Evolutionary conservation across 2,113 vertebrate species (phyloP), one percentile per base, ranked within the genome.

Genomic region (Albula glossodonta): DNA sequence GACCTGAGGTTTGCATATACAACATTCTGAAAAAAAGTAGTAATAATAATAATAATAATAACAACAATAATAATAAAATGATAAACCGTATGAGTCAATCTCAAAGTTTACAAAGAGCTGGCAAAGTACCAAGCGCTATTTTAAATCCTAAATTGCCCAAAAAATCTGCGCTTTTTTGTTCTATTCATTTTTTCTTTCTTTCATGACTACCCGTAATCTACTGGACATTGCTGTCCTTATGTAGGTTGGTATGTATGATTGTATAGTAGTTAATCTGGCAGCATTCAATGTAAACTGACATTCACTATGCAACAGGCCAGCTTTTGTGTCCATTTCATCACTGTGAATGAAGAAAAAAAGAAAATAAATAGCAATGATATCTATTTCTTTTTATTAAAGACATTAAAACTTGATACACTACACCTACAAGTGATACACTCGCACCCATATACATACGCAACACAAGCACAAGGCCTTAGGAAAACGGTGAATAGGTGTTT

Each of bases 121-220:
- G 84, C 86, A 87, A 88, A 83, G 84, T 81, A 88, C 89, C 88
- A 89, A 90, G 89, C 86, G 88, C 92, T 93, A 92, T 86, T 87
- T 90, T 85, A 91, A 91, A 90, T 92, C 92, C 92, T 93, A 93
- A 93, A 84, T 53, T 41, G 6, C 52, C 82, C 57, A 84, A 78
- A 87, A 6, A 15, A 31, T 87, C 60, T 90, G 81, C 89, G 91
- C 91, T 51, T 89, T 86, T 88, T 84, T 56, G 90, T 87, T 90
- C 92, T 93, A 94, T 90, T 90, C 85, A 85, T 88, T 88, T 90
- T 84, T 85, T 91, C 78, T 95, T 93, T 96, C 96, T 86, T 95
- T 96, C 95, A 94, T 96, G 96, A 97, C 97, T 98, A 99, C 97
- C 97, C 97, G 97, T 98, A 98, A 97, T 98, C 96, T 98, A 97